Percentiles rank a stretch among this genome's conserved stretches.
phyloP scores from a whole-genome alignment of 2,888 invertebrate genomes.

The Drosophila lacicola region DNA sequence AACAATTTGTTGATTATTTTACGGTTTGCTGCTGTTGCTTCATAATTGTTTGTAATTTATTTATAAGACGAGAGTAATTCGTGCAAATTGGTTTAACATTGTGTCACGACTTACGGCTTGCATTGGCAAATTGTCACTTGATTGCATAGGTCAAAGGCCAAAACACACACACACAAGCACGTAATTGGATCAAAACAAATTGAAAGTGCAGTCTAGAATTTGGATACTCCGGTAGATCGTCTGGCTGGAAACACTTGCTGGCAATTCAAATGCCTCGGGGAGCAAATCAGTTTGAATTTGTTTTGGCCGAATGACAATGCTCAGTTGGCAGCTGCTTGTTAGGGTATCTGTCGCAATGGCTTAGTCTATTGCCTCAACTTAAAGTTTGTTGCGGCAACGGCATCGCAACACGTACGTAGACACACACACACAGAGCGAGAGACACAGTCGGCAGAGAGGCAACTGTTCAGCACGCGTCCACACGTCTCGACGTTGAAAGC shows the following conservation, averaged over 20 bases:
- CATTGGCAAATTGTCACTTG: neutral
- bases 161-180: neutral
- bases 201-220: conserved; percentile 23
- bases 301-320: conserved; percentile 22
- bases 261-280: conserved; percentile 14
- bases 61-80: conserved; percentile 41
- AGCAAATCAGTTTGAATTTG: conserved; percentile 22
- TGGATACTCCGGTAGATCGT: conserved; percentile 18
- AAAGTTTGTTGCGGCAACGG: conserved; percentile 54
- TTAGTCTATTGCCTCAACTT: conserved; percentile 42
- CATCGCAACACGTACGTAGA: conserved; percentile 19
- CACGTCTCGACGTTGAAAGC: conserved; percentile 52
- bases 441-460: conserved; percentile 1
- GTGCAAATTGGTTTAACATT: conserved; percentile 43
- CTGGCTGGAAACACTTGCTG: conserved; percentile 10
- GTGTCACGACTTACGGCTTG: conserved; percentile 3
- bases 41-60: conserved; percentile 58
- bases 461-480: conserved; percentile 49
- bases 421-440: neutral
- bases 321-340: conserved; percentile 18
- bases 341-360: conserved; percentile 30
- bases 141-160: conserved; percentile 16
- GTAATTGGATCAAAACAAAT: conserved; percentile 24
- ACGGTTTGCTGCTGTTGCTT: conserved; percentile 13
- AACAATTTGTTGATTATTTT: conserved; percentile 34